Evolutionary conservation across 2,113 vertebrate genomes (phyloP), one percentile per base, ranked within the genome.

Genomic region (Panthera uncia): DNA sequence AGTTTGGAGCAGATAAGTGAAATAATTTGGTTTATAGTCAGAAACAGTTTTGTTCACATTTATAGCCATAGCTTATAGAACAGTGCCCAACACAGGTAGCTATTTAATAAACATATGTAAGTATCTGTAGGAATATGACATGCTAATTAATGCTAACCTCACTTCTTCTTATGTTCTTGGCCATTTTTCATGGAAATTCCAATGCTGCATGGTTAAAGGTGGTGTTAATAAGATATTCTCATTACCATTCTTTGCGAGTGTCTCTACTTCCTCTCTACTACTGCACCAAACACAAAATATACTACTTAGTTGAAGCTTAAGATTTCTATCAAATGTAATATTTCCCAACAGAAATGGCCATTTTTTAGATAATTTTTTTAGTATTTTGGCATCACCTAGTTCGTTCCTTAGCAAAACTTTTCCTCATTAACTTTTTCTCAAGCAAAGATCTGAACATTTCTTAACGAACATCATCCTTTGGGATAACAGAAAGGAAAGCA

Each of bases 321-420:
- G 57, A 79, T 95, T 82, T 95, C 33, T 29, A 82, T 16, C 61
- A 87, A 88, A 61, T 79, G 2, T 57, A 84, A 48, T 52, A 95
- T 36, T 97, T 94, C 4, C 82, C 29, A 25, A 85, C 38, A 95
- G 9, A 89, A 94, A 74, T 31, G 61, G 15, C 16, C 29, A 36
- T n/a, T 57, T 93, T 96, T 95, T 81, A 83, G 33, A 74, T 76
- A 80, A 94, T 76, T 74, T 68, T 68, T 63, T 88, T 41, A 89
- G 36, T 87, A 91, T 98, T 97, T 95, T 78, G 82, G 78, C 80
- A 95, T 93, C 21, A 41, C 36, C 41, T 80, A 84, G 94, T 94
- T 94, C 92, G 68, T 92, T 79, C 78, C 61, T 90, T 88, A 88
- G 83, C 61, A 93, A 94, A 97, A 71, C 55, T 93, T 93, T 96